Evolutionary conservation across 2,113 vertebrate genomes (phyloP).

Genomic region (Sardina pilchardus): DNA sequence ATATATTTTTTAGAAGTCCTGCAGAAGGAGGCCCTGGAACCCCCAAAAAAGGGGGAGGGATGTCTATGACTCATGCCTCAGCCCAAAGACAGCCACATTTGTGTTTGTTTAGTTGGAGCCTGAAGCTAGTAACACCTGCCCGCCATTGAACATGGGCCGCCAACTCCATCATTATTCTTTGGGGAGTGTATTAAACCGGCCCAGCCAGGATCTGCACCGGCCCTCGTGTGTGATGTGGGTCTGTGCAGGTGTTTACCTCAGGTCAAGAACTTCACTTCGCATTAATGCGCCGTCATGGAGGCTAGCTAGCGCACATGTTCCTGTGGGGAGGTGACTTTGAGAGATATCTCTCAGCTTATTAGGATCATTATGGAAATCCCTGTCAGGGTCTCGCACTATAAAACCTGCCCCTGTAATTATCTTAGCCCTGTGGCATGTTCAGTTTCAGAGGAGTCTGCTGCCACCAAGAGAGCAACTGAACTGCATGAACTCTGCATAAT

Average conservation of each 20-base stretch:
- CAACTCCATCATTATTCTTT: conserved; percentile 55
- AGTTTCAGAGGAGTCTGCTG: not conserved
- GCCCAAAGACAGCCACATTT: conserved; percentile 49
- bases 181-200: not conserved
- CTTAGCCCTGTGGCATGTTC: not conserved
- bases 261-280: conserved; percentile 13
- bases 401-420: conserved; percentile 20
- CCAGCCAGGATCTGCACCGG: not conserved
- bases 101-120: conserved; percentile 52
- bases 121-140: conserved; percentile 59
- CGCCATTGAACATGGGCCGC: conserved; percentile 50
- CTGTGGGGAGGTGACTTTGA: conserved; percentile 29
- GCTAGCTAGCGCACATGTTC: conserved; percentile 13
- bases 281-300: conserved; percentile 29
- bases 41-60: conserved; percentile 29
- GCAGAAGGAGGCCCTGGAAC: conserved; percentile 9
- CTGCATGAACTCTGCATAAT: not conserved
- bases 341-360: conserved; percentile 33
- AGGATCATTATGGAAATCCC: conserved; percentile 41
- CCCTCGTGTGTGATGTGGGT: not conserved
- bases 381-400: conserved; percentile 29
- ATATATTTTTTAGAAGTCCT: not conserved
- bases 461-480: conserved; percentile 17
- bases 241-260: conserved; percentile 50
- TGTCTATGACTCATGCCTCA: conserved; percentile 20